Percentiles rank a stretch among this genome's conserved stretches.
phyloP scores from a whole-genome alignment of 2,888 invertebrate genomes.

The Macaria notata region DNA sequence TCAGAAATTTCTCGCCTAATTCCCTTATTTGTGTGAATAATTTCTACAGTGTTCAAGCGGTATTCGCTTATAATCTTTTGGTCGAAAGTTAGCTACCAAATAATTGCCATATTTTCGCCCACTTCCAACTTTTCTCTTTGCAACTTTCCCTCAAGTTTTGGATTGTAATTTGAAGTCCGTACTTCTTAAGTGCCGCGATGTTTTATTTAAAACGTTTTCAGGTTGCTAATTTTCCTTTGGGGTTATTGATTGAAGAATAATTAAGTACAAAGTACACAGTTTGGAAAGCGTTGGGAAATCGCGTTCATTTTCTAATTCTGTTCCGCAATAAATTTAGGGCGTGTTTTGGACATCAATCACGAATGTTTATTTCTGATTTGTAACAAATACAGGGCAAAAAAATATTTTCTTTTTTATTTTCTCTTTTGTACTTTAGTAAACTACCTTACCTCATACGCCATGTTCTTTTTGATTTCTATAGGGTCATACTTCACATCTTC shows the following conservation, averaged over 20 bases:
- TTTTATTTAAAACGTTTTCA: constrained; percentile 15
- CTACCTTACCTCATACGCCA: too few species aligned
- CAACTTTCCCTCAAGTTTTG: constrained; percentile 12
- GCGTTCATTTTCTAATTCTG: too few species aligned
- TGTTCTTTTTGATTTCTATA: too few species aligned
- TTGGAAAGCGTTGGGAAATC: too few species aligned
- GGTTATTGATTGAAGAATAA: background rate
- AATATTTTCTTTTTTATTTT: too few species aligned
- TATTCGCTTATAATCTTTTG: constrained; percentile 20
- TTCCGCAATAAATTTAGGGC: too few species aligned
- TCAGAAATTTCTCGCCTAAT: constrained; percentile 41
- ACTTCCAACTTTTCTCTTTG: constrained; percentile 26
- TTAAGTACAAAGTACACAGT: too few species aligned
- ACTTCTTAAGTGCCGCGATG: constrained; percentile 10
- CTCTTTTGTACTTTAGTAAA: too few species aligned
- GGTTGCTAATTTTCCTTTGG: constrained; percentile 3
- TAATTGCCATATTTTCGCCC: constrained; percentile 21
- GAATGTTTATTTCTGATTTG: too few species aligned
- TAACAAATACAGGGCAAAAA: too few species aligned
- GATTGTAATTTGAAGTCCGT: constrained; percentile 13
- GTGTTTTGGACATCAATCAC: too few species aligned
- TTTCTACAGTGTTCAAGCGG: constrained; percentile 37
- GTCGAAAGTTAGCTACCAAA: constrained; percentile 24
- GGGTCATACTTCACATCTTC: too few species aligned
- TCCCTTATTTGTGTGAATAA: constrained; percentile 41